Percentiles rank a stretch among this genome's conserved stretches.
Conservation (phyloP, 1,140 invertebrate genomes). For the Stenopsyche tienmushanensis region DNA sequence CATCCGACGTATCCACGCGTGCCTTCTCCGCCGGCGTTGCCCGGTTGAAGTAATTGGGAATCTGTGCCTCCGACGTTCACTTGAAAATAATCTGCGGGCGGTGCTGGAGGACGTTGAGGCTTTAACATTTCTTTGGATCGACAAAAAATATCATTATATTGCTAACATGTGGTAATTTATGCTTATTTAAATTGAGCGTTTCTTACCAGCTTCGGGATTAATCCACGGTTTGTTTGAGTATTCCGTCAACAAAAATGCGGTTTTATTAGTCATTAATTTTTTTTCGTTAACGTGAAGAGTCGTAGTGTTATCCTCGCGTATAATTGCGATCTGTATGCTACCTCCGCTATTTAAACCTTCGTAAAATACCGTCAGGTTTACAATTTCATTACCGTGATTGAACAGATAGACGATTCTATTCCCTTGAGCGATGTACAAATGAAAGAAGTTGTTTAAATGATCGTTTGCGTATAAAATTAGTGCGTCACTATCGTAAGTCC, state of each 20-base stretch:
- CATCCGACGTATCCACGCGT: slow-evolving; percentile 83
- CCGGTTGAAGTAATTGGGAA: slow-evolving; percentile 66
- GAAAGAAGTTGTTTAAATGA: slow-evolving; percentile 91
- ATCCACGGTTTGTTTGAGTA: slow-evolving; percentile 82
- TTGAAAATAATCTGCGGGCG: slow-evolving; percentile 84
- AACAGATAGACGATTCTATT: slow-evolving; percentile 78
- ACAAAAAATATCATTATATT: slow-evolving; percentile 14
- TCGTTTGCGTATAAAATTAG: slow-evolving; percentile 89
- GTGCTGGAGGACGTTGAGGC: slow-evolving; percentile 78
- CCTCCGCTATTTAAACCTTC: slow-evolving; percentile 74
- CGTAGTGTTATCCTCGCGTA: slow-evolving; percentile 69
- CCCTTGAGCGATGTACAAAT: slow-evolving; percentile 79
- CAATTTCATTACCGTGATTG: slow-evolving; percentile 77
- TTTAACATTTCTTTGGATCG: slow-evolving; percentile 72
- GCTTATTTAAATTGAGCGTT: slow-evolving; percentile 8
- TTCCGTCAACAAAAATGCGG: slow-evolving; percentile 68
- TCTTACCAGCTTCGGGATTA: slow-evolving; percentile 74
- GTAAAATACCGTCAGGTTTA: slow-evolving; percentile 74
- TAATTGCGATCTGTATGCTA: slow-evolving; percentile 82
- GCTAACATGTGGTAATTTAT: slow-evolving; percentile 7
- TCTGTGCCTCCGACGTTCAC: slow-evolving; percentile 87
- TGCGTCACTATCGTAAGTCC: slow-evolving; percentile 81
- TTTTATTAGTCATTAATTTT: slow-evolving; percentile 68
- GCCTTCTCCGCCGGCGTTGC: slow-evolving; percentile 58
- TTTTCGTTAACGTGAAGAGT: slow-evolving; percentile 82